These are phyloP conservation scores for Melanophora roralis DNA, from an alignment of 2,888 invertebrate species.

Conservation along the genomic window DNA sequence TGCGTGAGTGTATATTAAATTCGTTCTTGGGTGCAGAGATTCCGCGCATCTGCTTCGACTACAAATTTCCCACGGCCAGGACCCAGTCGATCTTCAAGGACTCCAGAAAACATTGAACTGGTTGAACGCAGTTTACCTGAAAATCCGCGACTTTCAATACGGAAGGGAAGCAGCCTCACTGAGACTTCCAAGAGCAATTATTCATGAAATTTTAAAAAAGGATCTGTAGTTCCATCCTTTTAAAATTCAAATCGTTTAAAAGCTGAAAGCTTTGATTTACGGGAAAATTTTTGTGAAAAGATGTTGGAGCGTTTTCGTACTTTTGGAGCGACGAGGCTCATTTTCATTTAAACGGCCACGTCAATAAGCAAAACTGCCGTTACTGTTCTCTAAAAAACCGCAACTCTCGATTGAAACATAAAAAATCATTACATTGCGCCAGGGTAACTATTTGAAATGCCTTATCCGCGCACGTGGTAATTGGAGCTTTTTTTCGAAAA, in stretches of 20 bases:
- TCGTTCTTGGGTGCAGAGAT: not conserved
- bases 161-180: constrained; percentile 1
- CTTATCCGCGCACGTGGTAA: not conserved
- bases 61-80: constrained; percentile 5
- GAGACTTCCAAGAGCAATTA: constrained; percentile 17
- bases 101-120: not conserved
- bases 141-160: constrained; percentile 15
- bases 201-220: constrained; percentile 6
- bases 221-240: not conserved
- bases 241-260: not conserved
- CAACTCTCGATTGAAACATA: not conserved
- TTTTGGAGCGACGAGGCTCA: no score
- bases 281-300: not conserved
- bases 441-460: not conserved
- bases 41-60: constrained; percentile 3
- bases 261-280: not conserved
- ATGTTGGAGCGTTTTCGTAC: not conserved
- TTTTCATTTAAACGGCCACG: no score
- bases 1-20: not conserved
- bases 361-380: no score
- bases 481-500: no score
- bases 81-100: not conserved
- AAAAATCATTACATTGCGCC: not conserved
- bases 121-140: not conserved
- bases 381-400: not conserved